Base-by-base conservation (phyloP, 1,140 invertebrate species). In the Bradysia coprophila region DNA sequence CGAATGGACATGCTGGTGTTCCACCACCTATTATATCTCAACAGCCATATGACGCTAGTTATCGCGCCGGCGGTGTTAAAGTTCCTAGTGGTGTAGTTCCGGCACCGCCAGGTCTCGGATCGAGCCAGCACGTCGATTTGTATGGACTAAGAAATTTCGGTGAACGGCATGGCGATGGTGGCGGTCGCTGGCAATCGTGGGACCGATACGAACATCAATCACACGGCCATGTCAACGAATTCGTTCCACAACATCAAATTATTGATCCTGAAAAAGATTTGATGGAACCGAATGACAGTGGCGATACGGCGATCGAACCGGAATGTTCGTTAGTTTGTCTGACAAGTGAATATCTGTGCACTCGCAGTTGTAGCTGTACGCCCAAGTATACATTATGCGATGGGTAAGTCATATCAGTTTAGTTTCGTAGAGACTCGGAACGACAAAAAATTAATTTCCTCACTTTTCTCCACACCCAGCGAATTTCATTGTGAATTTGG, bases 311-410 rank as follows among this genome's bases (percentile, higher is more conserved):
- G 3, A 16, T 15, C 13, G 32, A 34, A 13, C 32, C n/a, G 18
- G 47, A 33, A 19, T 76, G 73, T 45, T 63, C 57, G 18, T 56
- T 55, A 16, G 53, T 48, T 3, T 75, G 73, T 45, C 49, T 52
- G 0, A 48, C 46, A 3, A 56, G 60, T 16, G 65, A 73, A 46
- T 73, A 68, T 55, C 52, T 69, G 11, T 75, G 73, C 46, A 37
- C 62, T 41, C 64, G 63, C 24, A 70, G 68, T 6, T 80, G 76
- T 50, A 67, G 62, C 31, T 80, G 76, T 46, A 74, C 79, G 38
- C 49, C 51, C 8, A 23, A 47, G 22, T 40, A 33, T 2, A 48
- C 43, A 1, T 48, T 51, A 2, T 78, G 76, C 51, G 71, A 78
- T 49, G 70, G 70, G 3, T 56, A 19, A 32, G 5, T 33, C 32